Evolutionary conservation across 2,113 vertebrate species (phyloP).

Genomic region (Prionailurus viverrinus): DNA sequence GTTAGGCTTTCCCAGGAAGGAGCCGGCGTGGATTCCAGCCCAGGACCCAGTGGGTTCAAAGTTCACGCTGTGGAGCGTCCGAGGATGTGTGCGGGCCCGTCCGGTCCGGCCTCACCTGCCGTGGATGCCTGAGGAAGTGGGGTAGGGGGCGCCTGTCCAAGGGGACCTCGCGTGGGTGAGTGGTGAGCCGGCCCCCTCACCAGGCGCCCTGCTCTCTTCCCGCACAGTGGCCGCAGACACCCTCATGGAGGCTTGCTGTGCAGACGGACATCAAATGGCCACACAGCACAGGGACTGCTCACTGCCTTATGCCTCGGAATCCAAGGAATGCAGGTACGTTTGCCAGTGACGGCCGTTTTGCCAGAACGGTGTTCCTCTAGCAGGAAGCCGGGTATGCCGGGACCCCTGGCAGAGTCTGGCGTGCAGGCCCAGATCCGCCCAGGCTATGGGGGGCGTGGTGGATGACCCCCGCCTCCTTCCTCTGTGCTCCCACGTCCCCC

Average conservation of each 20-base stretch:
- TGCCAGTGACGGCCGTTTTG: accelerated
- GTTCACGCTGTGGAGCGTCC: background rate
- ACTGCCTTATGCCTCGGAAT: conserved; percentile 88
- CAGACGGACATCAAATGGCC: conserved; percentile 91
- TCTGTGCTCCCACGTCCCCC: accelerated
- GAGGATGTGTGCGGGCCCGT: accelerated
- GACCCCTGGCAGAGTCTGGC: accelerated
- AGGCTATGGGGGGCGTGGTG: accelerated
- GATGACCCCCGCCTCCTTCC: background rate
- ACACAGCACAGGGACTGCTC: conserved; percentile 89
- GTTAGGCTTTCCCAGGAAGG: background rate
- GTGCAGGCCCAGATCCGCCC: accelerated
- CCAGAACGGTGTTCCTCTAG: accelerated
- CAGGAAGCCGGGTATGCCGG: background rate
- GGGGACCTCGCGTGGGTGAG: accelerated
- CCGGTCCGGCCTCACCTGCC: background rate
- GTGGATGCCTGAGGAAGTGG: background rate
- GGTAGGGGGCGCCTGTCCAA: accelerated
- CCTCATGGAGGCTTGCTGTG: conserved; percentile 92
- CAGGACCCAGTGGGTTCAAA: background rate
- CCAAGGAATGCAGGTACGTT: conserved; percentile 93
- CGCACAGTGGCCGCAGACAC: conserved; percentile 83
- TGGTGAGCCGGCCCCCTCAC: accelerated
- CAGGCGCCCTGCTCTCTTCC: background rate
- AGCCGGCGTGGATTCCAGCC: accelerated